Percentiles rank a stretch among this genome's conserved stretches.
Evolutionary conservation across 2,113 vertebrate genomes (phyloP).

Genomic region (Varanus komodoensis): DNA sequence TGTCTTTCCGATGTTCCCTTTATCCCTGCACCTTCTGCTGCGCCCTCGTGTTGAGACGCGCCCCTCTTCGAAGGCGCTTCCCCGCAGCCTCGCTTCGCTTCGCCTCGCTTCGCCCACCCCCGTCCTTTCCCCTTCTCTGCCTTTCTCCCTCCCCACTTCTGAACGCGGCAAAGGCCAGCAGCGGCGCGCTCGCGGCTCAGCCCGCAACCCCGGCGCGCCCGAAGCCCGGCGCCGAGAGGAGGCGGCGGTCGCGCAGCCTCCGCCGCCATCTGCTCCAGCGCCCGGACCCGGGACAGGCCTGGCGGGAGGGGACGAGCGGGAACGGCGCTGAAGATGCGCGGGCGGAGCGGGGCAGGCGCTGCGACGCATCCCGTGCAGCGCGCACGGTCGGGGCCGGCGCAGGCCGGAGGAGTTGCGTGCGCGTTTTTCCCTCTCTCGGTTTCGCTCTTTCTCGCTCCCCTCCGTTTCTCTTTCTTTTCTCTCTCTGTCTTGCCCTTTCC

Average conservation of each 20-base stretch:
- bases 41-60: slow-evolving; percentile 75
- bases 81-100: background rate
- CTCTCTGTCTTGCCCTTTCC: background rate
- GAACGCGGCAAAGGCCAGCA: slow-evolving; percentile 74
- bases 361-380: background rate
- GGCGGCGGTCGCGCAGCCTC: slow-evolving; percentile 53
- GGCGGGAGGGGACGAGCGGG: slow-evolving; percentile 12
- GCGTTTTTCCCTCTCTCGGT: background rate
- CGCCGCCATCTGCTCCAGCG: slow-evolving; percentile 67
- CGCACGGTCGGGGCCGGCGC: background rate
- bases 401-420: background rate
- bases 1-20: slow-evolving; percentile 82
- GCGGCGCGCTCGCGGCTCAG: slow-evolving; percentile 60
- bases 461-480: too few relatives aligned
- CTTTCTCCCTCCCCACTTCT: slow-evolving; percentile 56
- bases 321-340: background rate
- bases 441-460: too few relatives aligned
- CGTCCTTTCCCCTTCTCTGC: too few relatives aligned
- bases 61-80: slow-evolving; percentile 71
- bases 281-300: slow-evolving; percentile 49
- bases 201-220: slow-evolving; percentile 71
- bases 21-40: slow-evolving; percentile 79
- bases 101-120: too few relatives aligned
- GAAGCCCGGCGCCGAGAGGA: slow-evolving; percentile 68
- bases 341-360: background rate